A percentile compares a stretch with the other conserved stretches of the same genome.
phyloP scores from a whole-genome alignment of 2,797 vertebrate genomes.

The Eptatretus atami region DNA sequence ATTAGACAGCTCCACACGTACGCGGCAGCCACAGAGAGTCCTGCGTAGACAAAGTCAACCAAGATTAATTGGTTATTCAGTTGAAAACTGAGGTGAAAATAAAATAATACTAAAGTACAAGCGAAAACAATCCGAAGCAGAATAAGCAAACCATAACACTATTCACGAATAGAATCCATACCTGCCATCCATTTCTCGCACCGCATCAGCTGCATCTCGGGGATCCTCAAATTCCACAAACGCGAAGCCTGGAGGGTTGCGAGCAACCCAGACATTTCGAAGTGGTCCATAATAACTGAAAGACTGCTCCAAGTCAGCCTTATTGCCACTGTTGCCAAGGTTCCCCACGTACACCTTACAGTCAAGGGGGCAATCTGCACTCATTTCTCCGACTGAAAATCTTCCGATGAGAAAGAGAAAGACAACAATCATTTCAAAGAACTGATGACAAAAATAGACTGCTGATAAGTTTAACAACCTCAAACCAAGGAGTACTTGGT shows the following conservation, averaged over 20 bases:
- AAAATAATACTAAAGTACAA: conserved; percentile 7
- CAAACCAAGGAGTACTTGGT: too few species aligned
- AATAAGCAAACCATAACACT: background rate
- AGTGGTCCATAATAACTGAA: conserved; percentile 88
- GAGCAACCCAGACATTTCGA: conserved; percentile 77
- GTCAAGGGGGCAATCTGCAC: conserved; percentile 36
- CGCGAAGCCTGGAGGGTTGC: conserved; percentile 82
- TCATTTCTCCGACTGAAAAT: background rate
- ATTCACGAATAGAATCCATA: conserved; percentile 12
- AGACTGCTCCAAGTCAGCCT: conserved; percentile 59
- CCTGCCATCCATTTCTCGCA: conserved; percentile 83
- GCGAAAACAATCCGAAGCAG: background rate
- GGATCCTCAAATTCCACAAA: conserved; percentile 95
- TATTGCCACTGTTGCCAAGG: conserved; percentile 87
- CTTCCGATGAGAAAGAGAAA: too few species aligned
- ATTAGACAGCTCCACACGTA: conserved; percentile 72
- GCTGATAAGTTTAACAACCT: too few species aligned
- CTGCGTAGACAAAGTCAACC: conserved; percentile 14
- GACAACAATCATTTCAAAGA: too few species aligned
- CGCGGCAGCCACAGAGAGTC: conserved; percentile 59
- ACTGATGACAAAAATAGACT: too few species aligned
- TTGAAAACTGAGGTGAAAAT: background rate
- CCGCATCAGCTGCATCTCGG: conserved; percentile 75
- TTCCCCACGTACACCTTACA: conserved; percentile 96
- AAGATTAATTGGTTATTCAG: too few species aligned